A percentile compares a stretch with the other conserved stretches of the same genome.
phyloP scores from a whole-genome alignment of 2,113 vertebrate genomes.

The Lampris megalopsis region DNA sequence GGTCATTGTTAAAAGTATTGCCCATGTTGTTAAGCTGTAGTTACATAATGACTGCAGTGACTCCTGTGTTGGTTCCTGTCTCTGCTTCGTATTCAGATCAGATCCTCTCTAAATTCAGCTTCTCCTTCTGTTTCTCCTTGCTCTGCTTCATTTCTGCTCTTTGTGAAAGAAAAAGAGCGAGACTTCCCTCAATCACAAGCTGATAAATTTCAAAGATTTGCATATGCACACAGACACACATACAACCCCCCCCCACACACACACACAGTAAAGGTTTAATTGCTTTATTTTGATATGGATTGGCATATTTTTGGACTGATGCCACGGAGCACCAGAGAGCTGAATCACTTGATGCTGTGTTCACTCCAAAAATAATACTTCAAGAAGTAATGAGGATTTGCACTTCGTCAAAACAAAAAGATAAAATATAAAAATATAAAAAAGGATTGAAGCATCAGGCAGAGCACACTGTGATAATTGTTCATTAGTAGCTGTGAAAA shows the following conservation, averaged over 20 bases:
- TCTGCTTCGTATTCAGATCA: constrained; percentile 37
- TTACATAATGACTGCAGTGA: not conserved
- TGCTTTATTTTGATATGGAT: constrained; percentile 48
- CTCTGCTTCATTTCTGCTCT: constrained; percentile 41
- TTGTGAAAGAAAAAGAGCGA: constrained; percentile 23
- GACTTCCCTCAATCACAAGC: constrained; percentile 25
- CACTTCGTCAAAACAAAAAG: too few relatives aligned
- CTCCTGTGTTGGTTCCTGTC: constrained; percentile 3
- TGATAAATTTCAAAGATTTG: too few relatives aligned
- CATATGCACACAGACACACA: not conserved
- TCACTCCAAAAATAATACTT: not conserved
- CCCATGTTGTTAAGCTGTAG: not conserved
- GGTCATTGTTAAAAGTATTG: constrained; percentile 20
- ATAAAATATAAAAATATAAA: too few relatives aligned
- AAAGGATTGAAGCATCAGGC: too few relatives aligned
- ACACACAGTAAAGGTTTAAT: constrained; percentile 33
- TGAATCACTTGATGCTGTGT: constrained; percentile 5
- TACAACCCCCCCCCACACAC: constrained; percentile 5
- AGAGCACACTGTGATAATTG: too few relatives aligned
- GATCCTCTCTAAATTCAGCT: constrained; percentile 5
- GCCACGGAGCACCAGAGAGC: constrained; percentile 26
- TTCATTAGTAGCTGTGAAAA: too few relatives aligned
- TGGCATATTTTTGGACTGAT: constrained; percentile 29
- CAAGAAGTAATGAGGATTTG: not conserved
- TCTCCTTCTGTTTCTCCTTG: constrained; percentile 32